Evolutionary conservation across 2,797 vertebrate species (phyloP).

Genomic region (Coilia nasus): DNA sequence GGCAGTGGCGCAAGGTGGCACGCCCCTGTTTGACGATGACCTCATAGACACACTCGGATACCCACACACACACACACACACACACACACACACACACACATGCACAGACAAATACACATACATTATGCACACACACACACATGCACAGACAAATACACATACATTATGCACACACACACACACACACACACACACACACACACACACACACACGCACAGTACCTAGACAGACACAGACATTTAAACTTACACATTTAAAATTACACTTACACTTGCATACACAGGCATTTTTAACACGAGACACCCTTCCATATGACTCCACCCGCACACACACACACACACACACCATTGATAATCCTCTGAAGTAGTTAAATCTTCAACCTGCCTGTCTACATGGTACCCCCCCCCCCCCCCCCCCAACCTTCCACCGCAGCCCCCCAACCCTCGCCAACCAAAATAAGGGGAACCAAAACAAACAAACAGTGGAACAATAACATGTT

Average conservation of each 20-base stretch:
- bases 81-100: not conserved
- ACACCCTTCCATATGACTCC: no score
- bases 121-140: not conserved
- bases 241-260: not conserved
- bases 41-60: not conserved
- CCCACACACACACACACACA: not conserved
- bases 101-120: not conserved
- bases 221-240: not conserved
- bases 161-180: not conserved
- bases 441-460: not conserved
- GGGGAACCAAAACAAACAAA: slow-evolving; percentile 1
- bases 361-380: not conserved
- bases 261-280: not conserved
- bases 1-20: slow-evolving; percentile 69
- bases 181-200: slow-evolving; percentile 53
- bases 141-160: slow-evolving; percentile 50
- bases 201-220: not conserved
- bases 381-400: not conserved
- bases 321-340: not conserved
- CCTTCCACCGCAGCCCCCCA: not conserved
- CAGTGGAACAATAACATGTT: slow-evolving; percentile 65
- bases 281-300: not conserved
- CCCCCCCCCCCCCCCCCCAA: not conserved
- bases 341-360: not conserved
- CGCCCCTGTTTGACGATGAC: slow-evolving; percentile 45